These are phyloP conservation scores for Homarus americanus DNA, from an alignment of 1,140 invertebrate species.

Conservation along the genomic window DNA sequence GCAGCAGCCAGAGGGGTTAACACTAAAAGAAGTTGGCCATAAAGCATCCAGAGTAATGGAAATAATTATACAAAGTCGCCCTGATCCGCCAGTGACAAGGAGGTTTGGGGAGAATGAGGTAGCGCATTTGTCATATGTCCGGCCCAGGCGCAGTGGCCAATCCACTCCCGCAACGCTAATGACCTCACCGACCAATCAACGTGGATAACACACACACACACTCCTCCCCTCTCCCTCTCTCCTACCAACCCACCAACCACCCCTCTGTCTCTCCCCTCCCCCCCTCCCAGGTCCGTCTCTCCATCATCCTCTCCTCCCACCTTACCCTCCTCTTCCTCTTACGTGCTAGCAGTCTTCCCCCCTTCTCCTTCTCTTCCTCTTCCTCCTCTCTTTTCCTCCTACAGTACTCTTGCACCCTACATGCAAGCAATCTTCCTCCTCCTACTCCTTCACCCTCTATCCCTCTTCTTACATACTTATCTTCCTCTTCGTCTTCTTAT, in stretches of 20 bases:
- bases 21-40: not conserved
- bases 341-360: no score
- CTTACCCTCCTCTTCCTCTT: not conserved
- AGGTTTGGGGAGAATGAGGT: conserved; percentile 41
- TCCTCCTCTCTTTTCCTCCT: not conserved
- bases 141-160: conserved; percentile 22
- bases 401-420: not conserved
- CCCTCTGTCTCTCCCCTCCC: conserved; percentile 3
- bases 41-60: conserved; percentile 43
- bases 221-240: not conserved
- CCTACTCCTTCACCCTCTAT: no score
- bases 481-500: no score
- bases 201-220: conserved; percentile 29
- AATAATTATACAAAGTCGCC: conserved; percentile 57
- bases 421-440: not conserved
- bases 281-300: not conserved
- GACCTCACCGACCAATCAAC: conserved; percentile 58
- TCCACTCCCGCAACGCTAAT: conserved; percentile 58
- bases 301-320: not conserved
- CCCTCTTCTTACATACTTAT: no score
- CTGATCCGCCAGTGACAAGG: conserved; percentile 59
- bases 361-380: not conserved
- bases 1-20: not conserved
- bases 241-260: not conserved
- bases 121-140: conserved; percentile 63